phyloP scores from a whole-genome alignment of 2,113 vertebrate species.

The Neoarius graeffei region DNA sequence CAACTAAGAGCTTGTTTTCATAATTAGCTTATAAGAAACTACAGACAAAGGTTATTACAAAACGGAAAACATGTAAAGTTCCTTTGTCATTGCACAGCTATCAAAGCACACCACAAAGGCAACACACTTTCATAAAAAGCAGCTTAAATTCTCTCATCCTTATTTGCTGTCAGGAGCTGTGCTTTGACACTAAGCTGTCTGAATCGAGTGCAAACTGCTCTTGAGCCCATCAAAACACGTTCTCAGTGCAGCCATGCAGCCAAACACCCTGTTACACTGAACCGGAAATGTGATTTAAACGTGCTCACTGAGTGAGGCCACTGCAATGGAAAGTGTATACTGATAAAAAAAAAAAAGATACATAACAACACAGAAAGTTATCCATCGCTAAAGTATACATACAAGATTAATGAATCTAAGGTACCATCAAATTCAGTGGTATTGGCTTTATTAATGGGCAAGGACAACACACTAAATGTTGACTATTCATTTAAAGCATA shows the following conservation, averaged over 20 bases:
- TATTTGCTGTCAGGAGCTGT: background rate
- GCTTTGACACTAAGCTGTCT: background rate
- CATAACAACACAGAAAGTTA: background rate
- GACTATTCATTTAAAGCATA: background rate
- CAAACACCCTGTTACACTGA: conserved; percentile 1
- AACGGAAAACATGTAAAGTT: background rate
- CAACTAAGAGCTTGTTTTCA: background rate
- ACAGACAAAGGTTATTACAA: background rate
- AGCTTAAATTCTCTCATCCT: background rate
- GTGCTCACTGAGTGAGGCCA: background rate
- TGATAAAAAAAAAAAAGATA: background rate
- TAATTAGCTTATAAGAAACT: background rate
- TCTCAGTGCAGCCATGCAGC: background rate
- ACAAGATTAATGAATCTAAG: background rate
- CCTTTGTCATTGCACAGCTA: background rate
- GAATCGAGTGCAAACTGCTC: background rate
- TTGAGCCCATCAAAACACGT: background rate
- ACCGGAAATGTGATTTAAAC: background rate
- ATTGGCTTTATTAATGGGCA: background rate
- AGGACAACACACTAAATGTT: background rate
- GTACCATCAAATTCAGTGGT: background rate
- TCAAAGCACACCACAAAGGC: background rate
- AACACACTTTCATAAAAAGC: background rate
- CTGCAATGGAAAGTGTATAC: background rate
- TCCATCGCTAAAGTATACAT: background rate